Base-by-base conservation (phyloP, 2,113 vertebrate genomes). In the Periophthalmodon schlosseri region DNA sequence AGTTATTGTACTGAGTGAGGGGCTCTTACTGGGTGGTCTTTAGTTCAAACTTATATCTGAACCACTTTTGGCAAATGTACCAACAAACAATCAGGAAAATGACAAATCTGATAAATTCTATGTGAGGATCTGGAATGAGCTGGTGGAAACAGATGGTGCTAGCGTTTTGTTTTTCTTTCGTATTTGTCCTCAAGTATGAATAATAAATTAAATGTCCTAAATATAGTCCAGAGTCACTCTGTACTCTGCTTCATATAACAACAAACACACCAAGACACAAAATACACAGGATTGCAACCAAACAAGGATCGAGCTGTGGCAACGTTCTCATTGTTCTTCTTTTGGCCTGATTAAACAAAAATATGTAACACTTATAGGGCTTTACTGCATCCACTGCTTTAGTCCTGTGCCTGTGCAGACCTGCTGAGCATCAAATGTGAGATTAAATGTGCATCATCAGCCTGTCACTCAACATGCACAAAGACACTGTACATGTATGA, bases 401-500 rank as follows among this genome's bases (percentile, higher is more conserved):
- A 46, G 52, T 34, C 56, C 39, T 63, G 74, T 82, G 75, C 79
- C 33, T 77, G 79, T 83, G 56, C 72, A 12, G 66, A 73, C 78
- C 56, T 73, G 84, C 73, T 72, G 28, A 63, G 21, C 75, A 34
- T 68, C 1, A 4, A 75, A 60, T 1, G 6, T 54, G 50, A 56
- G 49, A 66, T 33, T 58, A 67, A 76, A n/a, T 65, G 28, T 28
- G 61, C 15, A 64, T 73, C 70, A 78, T 60, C 52, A 56, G 68
- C 52, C 20, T 21, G 52, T 86, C 72, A 81, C 69, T 86, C 78
- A 83, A 47, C 82, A 70, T 60, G 70, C 69, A 84, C 69, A 67
- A 69, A 69, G 34, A 44, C 6, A 67, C 36, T 69, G 21, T 34
- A 33, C 44, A 71, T 66, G 21, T 70, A 78, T 10, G 54, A 67